These are phyloP conservation scores for Blennius ocellaris DNA, from an alignment of 2,113 vertebrate genomes.

Conservation along the genomic window DNA sequence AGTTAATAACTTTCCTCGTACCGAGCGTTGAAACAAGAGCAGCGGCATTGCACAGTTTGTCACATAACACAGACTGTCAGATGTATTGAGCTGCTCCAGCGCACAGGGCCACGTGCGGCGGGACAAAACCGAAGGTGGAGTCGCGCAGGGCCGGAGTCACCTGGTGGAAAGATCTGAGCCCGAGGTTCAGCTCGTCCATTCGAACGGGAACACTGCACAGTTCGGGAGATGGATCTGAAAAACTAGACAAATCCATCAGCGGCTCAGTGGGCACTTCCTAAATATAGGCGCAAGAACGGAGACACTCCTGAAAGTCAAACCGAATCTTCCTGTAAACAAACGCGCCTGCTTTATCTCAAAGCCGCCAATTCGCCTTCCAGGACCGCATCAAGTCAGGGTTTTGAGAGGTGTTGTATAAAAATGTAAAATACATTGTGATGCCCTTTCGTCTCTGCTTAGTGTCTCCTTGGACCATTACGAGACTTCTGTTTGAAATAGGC, in stretches of 20 bases:
- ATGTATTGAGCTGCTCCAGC: conserved; percentile 6
- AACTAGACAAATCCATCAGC: conserved; percentile 82
- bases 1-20: conserved; percentile 7
- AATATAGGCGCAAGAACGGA: conserved; percentile 84
- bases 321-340: conserved; percentile 83
- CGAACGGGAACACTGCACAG: conserved; percentile 81
- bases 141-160: conserved; percentile 44
- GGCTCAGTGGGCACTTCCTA: conserved; percentile 82
- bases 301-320: conserved; percentile 85
- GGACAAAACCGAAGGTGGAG: conserved; percentile 26
- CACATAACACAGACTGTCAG: conserved; percentile 11
- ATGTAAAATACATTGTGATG: conserved; percentile 66
- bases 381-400: conserved; percentile 80
- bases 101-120: neutral
- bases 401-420: conserved; percentile 81
- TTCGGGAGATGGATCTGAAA: conserved; percentile 73
- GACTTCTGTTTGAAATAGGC: conserved; percentile 59
- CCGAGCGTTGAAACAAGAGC: conserved; percentile 19
- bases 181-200: conserved; percentile 65
- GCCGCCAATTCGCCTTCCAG: conserved; percentile 77
- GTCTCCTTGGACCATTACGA: conserved; percentile 58
- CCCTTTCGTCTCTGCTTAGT: conserved; percentile 71
- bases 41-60: conserved; percentile 17
- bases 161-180: conserved; percentile 72
- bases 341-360: conserved; percentile 82